Conservation (phyloP, 1,140 invertebrate genomes). For the Bombus impatiens region DNA sequence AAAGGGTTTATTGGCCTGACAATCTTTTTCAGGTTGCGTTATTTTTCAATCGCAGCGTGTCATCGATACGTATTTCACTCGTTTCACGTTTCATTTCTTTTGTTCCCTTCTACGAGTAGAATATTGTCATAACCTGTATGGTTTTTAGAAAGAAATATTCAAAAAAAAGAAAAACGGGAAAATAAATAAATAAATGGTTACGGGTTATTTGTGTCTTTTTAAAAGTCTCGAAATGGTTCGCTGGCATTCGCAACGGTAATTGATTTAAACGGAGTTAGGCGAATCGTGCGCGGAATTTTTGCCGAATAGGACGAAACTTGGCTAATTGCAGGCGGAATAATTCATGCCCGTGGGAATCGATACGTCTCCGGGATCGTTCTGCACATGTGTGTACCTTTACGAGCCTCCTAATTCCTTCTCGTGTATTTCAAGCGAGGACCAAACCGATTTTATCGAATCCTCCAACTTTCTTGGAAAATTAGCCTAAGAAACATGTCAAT, state of each 20-base stretch:
- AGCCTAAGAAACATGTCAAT: background rate
- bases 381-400: slow-evolving; percentile 1
- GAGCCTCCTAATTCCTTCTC: too few relatives aligned
- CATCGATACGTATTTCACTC: background rate
- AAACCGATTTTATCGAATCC: background rate
- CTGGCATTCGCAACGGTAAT: slow-evolving; percentile 34
- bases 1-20: background rate
- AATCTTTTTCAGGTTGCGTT: background rate
- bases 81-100: background rate
- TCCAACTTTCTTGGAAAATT: background rate
- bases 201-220: background rate
- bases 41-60: background rate
- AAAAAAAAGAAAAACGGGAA: too few relatives aligned
- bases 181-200: too few relatives aligned
- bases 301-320: slow-evolving; percentile 26
- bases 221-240: background rate
- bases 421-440: background rate
- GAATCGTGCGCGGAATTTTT: slow-evolving; percentile 57
- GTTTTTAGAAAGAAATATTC: too few relatives aligned
- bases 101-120: too few relatives aligned
- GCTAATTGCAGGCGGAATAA: slow-evolving; percentile 61
- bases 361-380: slow-evolving; percentile 11
- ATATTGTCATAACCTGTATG: too few relatives aligned
- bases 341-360: slow-evolving; percentile 52
- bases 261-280: slow-evolving; percentile 36